A percentile compares a stretch with the other conserved stretches of the same genome.
These are phyloP conservation scores for Myopa tessellatipennis DNA, from an alignment of 2,888 invertebrate genomes.

Conservation along the genomic window DNA sequence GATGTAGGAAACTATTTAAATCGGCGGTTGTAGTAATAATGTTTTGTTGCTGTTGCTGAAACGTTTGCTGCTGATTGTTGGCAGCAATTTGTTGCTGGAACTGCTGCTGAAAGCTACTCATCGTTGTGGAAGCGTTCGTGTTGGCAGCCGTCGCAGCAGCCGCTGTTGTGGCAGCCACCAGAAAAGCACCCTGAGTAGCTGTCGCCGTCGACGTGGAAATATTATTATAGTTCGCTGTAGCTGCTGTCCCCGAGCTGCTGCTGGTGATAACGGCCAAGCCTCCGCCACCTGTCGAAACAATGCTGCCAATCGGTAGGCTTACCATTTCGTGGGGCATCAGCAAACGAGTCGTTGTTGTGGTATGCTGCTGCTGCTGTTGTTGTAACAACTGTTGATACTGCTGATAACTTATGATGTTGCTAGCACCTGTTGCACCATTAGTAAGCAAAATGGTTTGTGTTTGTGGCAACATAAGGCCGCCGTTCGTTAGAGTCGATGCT, in stretches of 20 bases:
- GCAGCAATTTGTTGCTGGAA: slow-evolving; percentile 52
- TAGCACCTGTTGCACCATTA: slow-evolving; percentile 50
- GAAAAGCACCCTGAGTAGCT: slow-evolving; percentile 51
- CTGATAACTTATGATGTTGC: slow-evolving; percentile 45
- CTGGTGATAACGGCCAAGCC: slow-evolving; percentile 49
- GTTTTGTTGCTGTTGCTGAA: slow-evolving; percentile 45
- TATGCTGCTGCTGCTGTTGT: slow-evolving; percentile 48
- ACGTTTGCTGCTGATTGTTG: slow-evolving; percentile 52
- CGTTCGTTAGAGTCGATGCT: slow-evolving; percentile 36
- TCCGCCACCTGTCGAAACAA: slow-evolving; percentile 56
- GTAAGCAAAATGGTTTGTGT: slow-evolving; percentile 49
- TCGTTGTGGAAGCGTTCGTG: slow-evolving; percentile 48
- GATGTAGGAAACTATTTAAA: slow-evolving; percentile 39
- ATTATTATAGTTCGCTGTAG: slow-evolving; percentile 38
- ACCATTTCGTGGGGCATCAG: slow-evolving; percentile 67
- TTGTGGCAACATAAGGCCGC: slow-evolving; percentile 48
- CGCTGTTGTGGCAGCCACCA: slow-evolving; percentile 48
- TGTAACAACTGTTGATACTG: slow-evolving; percentile 52
- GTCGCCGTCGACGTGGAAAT: slow-evolving; percentile 2
- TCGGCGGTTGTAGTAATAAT: slow-evolving; percentile 46
- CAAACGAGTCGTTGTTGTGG: slow-evolving; percentile 45
- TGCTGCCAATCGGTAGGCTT: slow-evolving; percentile 63
- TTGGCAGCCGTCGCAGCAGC: slow-evolving; percentile 47
- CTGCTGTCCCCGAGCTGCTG: slow-evolving; percentile 33
- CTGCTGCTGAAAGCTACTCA: slow-evolving; percentile 54